A percentile compares a stretch with the other conserved stretches of the same genome.
phyloP scores from a whole-genome alignment of 2,797 vertebrate species.

The Brachyrhaphis roseni region DNA sequence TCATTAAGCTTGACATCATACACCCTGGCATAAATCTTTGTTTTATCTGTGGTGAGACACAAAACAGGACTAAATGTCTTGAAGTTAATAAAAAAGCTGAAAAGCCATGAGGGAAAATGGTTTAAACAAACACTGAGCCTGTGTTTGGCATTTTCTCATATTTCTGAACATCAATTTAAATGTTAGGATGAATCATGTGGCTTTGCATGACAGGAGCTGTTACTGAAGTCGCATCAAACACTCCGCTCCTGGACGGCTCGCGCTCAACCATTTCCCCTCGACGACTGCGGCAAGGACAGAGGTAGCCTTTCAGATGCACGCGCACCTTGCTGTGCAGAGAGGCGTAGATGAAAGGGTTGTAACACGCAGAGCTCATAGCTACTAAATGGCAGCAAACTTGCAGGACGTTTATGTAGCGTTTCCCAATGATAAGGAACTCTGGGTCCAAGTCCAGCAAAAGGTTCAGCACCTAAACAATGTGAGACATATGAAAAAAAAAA shows the following conservation, averaged over 20 bases:
- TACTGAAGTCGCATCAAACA: slow-evolving; percentile 33
- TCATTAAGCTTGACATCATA: background rate
- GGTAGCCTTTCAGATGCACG: slow-evolving; percentile 74
- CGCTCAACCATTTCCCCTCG: slow-evolving; percentile 29
- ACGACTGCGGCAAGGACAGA: slow-evolving; percentile 63
- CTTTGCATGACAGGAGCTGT: slow-evolving; percentile 28
- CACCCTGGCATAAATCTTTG: slow-evolving; percentile 13
- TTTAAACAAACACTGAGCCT: slow-evolving; percentile 6
- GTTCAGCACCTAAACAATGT: slow-evolving; percentile 78
- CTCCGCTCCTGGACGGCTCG: slow-evolving; percentile 46
- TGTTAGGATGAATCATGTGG: slow-evolving; percentile 9
- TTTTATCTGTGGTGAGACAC: slow-evolving; percentile 18
- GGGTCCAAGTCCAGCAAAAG: slow-evolving; percentile 82
- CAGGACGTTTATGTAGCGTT: slow-evolving; percentile 80
- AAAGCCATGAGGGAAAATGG: slow-evolving; percentile 7
- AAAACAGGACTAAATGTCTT: slow-evolving; percentile 13
- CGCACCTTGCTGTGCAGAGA: slow-evolving; percentile 84
- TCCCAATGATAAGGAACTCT: slow-evolving; percentile 81
- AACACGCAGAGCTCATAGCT: slow-evolving; percentile 85
- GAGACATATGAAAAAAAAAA: slow-evolving; percentile 13
- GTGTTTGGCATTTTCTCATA: slow-evolving; percentile 10
- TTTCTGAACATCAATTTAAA: slow-evolving; percentile 33
- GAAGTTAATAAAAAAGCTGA: slow-evolving; percentile 12
- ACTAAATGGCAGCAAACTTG: slow-evolving; percentile 84
- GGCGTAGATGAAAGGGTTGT: slow-evolving; percentile 86